These are phyloP conservation scores for Crypturellus tataupa DNA, from an alignment of 2,797 vertebrate species.

Conservation along the genomic window DNA sequence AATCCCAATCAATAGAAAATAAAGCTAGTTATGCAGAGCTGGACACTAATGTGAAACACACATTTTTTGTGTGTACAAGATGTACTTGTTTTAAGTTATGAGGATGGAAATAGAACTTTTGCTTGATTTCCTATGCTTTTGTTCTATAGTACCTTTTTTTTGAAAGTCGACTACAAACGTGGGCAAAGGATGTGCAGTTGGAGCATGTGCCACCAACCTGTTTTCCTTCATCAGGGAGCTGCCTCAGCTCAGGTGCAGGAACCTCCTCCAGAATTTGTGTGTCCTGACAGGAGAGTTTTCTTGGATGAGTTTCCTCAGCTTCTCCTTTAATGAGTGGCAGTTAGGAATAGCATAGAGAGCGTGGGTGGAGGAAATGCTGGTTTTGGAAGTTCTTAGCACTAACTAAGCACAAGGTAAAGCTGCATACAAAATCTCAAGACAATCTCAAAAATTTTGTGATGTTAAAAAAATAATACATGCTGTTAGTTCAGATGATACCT, in stretches of 20 bases:
- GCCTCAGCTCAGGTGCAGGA: not conserved
- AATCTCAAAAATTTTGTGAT: not conserved
- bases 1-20: conserved; percentile 37
- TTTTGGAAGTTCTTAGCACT: not conserved
- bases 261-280: not conserved
- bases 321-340: not conserved
- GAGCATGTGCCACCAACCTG: not conserved
- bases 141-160: not conserved
- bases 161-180: not conserved
- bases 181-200: not conserved
- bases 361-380: not conserved
- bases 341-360: not conserved
- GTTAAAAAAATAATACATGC: not conserved
- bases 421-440: not conserved
- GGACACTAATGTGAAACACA: not conserved
- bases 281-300: not conserved
- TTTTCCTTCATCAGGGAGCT: not conserved
- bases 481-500: not conserved
- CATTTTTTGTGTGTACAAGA: not conserved
- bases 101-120: not conserved
- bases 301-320: not conserved
- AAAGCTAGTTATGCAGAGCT: not conserved
- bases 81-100: not conserved
- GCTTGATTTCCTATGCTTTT: not conserved
- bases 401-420: not conserved